A percentile compares a stretch with the other conserved stretches of the same genome.
These are phyloP conservation scores for Pogonomyrmex barbatus DNA, from an alignment of 1,140 invertebrate genomes.

Conservation along the genomic window DNA sequence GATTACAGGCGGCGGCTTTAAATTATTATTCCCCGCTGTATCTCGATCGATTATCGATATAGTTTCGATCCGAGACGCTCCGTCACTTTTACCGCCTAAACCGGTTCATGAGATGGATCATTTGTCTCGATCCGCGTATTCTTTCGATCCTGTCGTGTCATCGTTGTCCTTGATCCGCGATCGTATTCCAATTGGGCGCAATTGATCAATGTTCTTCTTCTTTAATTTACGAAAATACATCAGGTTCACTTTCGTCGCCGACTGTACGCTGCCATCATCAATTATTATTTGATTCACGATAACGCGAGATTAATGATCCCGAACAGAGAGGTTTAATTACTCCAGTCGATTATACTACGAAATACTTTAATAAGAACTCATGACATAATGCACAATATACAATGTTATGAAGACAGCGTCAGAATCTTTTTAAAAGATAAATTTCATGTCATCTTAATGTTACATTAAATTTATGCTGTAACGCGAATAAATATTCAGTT, in stretches of 20 bases:
- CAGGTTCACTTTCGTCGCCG: conserved; percentile 39
- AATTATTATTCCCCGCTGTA: conserved; percentile 63
- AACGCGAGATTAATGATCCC: conserved; percentile 41
- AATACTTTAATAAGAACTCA: conserved; percentile 26
- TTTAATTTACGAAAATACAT: conserved; percentile 70
- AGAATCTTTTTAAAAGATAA: not conserved
- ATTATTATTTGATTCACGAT: conserved; percentile 57
- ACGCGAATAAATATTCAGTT: conserved; percentile 7
- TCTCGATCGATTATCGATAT: conserved; percentile 66
- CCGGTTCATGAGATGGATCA: conserved; percentile 78
- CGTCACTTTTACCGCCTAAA: conserved; percentile 74
- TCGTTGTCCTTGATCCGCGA: conserved; percentile 78
- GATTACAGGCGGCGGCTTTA: conserved; percentile 15
- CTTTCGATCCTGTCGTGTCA: conserved; percentile 63
- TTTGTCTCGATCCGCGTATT: conserved; percentile 77
- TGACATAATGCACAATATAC: not conserved
- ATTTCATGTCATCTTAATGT: not conserved
- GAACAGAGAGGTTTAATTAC: conserved; percentile 44
- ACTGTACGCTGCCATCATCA: conserved; percentile 19
- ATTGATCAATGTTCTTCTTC: conserved; percentile 71
- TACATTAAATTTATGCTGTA: not conserved
- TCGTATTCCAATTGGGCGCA: conserved; percentile 74
- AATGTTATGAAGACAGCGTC: not conserved
- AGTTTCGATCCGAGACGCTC: conserved; percentile 57
- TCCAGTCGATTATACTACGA: conserved; percentile 18